Evolutionary conservation across 2,113 vertebrate genomes (phyloP).

Genomic region (Octodon degus): DNA sequence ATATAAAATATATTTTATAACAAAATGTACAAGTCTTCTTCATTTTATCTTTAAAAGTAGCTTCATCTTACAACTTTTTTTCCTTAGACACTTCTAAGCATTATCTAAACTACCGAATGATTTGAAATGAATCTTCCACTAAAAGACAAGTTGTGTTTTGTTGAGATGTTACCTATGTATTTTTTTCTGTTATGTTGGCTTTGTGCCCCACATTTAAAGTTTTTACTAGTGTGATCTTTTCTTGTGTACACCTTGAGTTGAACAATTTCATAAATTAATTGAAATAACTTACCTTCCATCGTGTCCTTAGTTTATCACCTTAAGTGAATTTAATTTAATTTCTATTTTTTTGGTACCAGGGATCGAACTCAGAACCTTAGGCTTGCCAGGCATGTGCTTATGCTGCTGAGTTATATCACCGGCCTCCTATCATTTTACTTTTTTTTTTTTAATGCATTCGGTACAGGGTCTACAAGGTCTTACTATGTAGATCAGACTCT

Average conservation of each 20-base stretch:
- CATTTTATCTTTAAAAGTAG: conserved; percentile 15
- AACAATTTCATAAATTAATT: conserved; percentile 56
- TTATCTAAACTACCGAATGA: conserved; percentile 26
- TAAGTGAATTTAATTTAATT: not conserved
- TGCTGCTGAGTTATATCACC: no score
- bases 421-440: not conserved
- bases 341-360: no score
- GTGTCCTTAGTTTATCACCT: conserved; percentile 12
- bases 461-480: no score
- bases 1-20: conserved; percentile 31
- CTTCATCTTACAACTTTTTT: conserved; percentile 12
- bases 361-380: no score
- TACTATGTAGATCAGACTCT: no score
- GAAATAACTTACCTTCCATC: conserved; percentile 20
- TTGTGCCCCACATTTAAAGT: conserved; percentile 56
- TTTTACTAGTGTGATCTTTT: conserved; percentile 40
- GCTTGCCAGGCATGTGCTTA: no score
- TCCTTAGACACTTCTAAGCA: not conserved
- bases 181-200: conserved; percentile 47
- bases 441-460: no score
- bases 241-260: conserved; percentile 3
- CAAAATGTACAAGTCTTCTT: not conserved
- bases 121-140: conserved; percentile 48
- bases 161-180: conserved; percentile 45
- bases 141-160: conserved; percentile 36